Evolutionary conservation across 2,113 vertebrate genomes (phyloP).

Genomic region (Anthoscopus minutus): DNA sequence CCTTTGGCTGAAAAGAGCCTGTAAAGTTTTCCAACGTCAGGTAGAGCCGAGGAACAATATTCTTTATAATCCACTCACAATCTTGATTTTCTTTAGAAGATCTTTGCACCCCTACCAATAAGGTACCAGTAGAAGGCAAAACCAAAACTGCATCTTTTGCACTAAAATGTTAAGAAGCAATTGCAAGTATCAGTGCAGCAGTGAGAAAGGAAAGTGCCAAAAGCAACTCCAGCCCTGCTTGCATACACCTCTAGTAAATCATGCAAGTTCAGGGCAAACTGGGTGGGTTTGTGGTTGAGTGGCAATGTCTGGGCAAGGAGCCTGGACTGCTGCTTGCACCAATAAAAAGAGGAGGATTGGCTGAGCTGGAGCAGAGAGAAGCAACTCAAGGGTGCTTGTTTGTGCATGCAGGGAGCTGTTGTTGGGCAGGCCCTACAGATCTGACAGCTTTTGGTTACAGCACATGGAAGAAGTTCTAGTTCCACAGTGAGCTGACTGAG

Average conservation of each 20-base stretch:
- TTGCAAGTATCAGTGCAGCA: not conserved
- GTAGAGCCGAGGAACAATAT: not conserved
- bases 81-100: not conserved
- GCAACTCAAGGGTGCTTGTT: not conserved
- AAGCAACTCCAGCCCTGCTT: not conserved
- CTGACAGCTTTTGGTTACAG: not conserved
- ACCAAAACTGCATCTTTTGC: not conserved
- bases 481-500: not conserved
- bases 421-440: not conserved
- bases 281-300: not conserved
- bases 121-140: not conserved
- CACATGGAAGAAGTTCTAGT: not conserved
- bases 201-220: not conserved
- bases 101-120: not conserved
- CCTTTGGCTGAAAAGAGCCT: not conserved
- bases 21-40: not conserved
- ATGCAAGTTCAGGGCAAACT: not conserved
- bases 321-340: not conserved
- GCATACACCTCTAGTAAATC: not conserved
- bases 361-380: not conserved
- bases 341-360: not conserved
- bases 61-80: not conserved
- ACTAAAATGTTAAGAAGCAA: not conserved
- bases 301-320: not conserved
- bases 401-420: not conserved